Base-by-base conservation (phyloP, 2,888 invertebrate genomes). In the Drosophila fulvimacula region DNA sequence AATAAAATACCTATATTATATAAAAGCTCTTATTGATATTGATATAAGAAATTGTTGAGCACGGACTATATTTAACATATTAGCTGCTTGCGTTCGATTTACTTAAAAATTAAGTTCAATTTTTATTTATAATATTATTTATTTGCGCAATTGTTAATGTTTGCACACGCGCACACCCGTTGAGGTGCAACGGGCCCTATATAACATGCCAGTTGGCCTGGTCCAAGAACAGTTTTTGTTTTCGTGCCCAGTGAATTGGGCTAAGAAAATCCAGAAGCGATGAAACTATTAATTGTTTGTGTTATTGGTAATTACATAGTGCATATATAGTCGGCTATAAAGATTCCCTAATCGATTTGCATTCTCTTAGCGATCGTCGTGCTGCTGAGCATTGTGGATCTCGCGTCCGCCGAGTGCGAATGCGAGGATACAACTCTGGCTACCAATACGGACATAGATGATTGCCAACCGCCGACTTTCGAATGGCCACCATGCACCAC, bases 121-220 rank as follows among this genome's bases (percentile, higher is more conserved):
- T 61, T 58, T 48, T 48, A 53, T 57, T 52, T 48, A 42, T 21
- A 57, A 53, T n/a, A 49, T 19, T 27, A 49, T 15, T 39, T 57
- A 59, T 69, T 63, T 63, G 48, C 48, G 34, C 59, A 73, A 57
- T 49, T 74, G 73, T 30, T 36, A n/a, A n/a, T 27, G 19, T 51
- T 34, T 11, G 24, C 21, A 15, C 44, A 53, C 41, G 55, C 51
- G 58, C 32, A 11, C 4, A 32, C 4, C 10, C n/a, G 10, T 11
- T 30, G 5, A 11, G n/a, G 15, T 15, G 10, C 17, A 3, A 5
- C 15, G 21, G 19, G 32, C 58, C 42, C 60, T 65, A 76, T 69
- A 65, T 41, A 76, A 76, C 3, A 34, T 19, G 13, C 15, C n/a
- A 17, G 3, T 34, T 32, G 24, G 9, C 2, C n/a, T 0, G 19